These are phyloP conservation scores for Narcine bancroftii DNA, from an alignment of 2,113 vertebrate species.

Conservation along the genomic window DNA sequence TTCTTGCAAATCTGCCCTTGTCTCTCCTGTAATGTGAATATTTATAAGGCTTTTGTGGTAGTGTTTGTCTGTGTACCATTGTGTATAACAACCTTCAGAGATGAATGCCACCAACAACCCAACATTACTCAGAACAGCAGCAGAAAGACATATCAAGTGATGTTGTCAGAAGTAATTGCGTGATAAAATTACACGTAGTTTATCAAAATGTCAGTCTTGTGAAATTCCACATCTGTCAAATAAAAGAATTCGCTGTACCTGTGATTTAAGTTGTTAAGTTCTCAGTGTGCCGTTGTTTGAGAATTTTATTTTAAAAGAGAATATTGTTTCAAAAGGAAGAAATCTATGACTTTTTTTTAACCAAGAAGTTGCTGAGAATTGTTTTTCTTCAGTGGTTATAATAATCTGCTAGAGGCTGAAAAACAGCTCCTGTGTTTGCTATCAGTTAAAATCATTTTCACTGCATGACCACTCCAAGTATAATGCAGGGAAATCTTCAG, in stretches of 20 bases:
- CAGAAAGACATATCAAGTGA: constrained; percentile 29
- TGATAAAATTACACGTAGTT: constrained; percentile 23
- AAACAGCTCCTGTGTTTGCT: too few relatives aligned
- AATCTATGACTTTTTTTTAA: too few relatives aligned
- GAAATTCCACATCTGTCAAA: neutral
- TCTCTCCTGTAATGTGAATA: neutral
- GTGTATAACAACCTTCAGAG: neutral
- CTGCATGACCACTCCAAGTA: too few relatives aligned
- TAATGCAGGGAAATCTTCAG: too few relatives aligned
- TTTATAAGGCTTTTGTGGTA: neutral
- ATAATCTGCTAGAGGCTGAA: too few relatives aligned
- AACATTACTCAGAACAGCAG: constrained; percentile 28
- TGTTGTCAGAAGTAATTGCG: constrained; percentile 21
- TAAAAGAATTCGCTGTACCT: neutral
- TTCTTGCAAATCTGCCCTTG: too few relatives aligned
- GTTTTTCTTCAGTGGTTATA: too few relatives aligned
- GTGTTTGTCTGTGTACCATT: neutral
- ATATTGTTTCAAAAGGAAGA: neutral
- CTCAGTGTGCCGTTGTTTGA: neutral
- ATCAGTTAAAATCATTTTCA: too few relatives aligned
- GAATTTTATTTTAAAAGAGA: neutral
- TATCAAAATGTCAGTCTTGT: neutral
- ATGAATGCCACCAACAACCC: neutral
- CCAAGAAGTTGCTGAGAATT: too few relatives aligned
- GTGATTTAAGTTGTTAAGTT: constrained; percentile 22